Conservation (phyloP, 1,140 invertebrate species). For the Neodiprion virginianus region DNA sequence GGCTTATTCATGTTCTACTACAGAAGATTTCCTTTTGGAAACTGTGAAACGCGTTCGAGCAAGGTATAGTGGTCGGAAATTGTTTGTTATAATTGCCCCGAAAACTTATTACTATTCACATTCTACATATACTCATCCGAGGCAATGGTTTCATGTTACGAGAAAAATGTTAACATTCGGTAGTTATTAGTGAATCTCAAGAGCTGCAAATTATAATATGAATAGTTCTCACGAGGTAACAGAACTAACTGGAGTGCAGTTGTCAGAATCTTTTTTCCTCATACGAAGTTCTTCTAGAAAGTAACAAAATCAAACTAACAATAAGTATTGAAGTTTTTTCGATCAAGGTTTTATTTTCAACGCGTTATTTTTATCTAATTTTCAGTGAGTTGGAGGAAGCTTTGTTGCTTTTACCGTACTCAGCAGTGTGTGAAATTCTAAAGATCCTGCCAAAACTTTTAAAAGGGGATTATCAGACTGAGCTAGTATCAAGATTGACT, state of each 20-base stretch:
- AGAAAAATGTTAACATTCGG: too few relatives aligned
- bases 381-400: slow-evolving; percentile 90
- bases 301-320: slow-evolving; percentile 16
- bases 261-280: not conserved
- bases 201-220: too few relatives aligned
- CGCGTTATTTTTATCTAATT: slow-evolving; percentile 31
- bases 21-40: slow-evolving; percentile 83
- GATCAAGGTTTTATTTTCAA: too few relatives aligned
- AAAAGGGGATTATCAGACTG: slow-evolving; percentile 72
- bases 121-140: too few relatives aligned
- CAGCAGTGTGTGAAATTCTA: slow-evolving; percentile 81
- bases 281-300: not conserved
- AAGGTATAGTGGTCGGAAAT: slow-evolving; percentile 59
- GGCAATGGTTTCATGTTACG: too few relatives aligned
- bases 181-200: too few relatives aligned
- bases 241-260: too few relatives aligned
- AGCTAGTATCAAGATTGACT: slow-evolving; percentile 77
- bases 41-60: slow-evolving; percentile 79
- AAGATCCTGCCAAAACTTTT: slow-evolving; percentile 74
- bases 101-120: not conserved
- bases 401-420: slow-evolving; percentile 84
- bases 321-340: not conserved
- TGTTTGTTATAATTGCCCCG: not conserved
- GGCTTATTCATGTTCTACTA: slow-evolving; percentile 74
- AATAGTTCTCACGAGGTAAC: too few relatives aligned